Evolutionary conservation across 1,140 invertebrate genomes (phyloP).

Genomic region (Bombus waltoni): DNA sequence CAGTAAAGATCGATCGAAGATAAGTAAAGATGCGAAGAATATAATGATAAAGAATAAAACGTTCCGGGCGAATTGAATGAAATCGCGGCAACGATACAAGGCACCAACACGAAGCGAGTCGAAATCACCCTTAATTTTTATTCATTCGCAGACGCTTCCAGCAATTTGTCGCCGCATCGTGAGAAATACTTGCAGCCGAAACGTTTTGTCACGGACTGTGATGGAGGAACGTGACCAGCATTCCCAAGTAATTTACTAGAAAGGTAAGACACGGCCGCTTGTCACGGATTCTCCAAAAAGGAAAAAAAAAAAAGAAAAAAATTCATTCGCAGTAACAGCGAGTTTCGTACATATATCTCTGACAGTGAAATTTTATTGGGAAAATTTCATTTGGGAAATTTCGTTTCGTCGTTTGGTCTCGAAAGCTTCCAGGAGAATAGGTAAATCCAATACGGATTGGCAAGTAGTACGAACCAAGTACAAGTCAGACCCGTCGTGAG

Average conservation of each 20-base stretch:
- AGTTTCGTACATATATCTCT: too few species aligned
- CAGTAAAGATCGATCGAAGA: background rate
- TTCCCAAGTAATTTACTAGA: background rate
- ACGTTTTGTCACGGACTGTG: constrained; percentile 26
- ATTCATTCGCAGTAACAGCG: background rate
- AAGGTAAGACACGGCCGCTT: background rate
- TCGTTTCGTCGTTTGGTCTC: background rate
- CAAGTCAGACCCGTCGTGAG: background rate
- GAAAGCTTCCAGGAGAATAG: background rate
- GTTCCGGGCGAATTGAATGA: background rate
- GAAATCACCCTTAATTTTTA: constrained; percentile 14
- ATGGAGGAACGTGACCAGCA: constrained; percentile 23
- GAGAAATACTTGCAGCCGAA: constrained; percentile 30
- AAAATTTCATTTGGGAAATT: background rate
- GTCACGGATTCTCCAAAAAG: background rate
- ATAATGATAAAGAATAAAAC: background rate
- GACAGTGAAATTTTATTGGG: background rate
- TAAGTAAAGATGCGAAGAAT: too few species aligned
- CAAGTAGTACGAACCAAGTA: constrained; percentile 17
- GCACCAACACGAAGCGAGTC: background rate
- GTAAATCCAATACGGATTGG: background rate
- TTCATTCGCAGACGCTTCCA: constrained; percentile 14
- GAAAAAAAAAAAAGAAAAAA: background rate
- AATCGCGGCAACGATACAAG: background rate
- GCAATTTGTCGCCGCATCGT: constrained; percentile 1